Evolutionary conservation across 2,113 vertebrate genomes (phyloP).

Genomic region (Haemorhous mexicanus): DNA sequence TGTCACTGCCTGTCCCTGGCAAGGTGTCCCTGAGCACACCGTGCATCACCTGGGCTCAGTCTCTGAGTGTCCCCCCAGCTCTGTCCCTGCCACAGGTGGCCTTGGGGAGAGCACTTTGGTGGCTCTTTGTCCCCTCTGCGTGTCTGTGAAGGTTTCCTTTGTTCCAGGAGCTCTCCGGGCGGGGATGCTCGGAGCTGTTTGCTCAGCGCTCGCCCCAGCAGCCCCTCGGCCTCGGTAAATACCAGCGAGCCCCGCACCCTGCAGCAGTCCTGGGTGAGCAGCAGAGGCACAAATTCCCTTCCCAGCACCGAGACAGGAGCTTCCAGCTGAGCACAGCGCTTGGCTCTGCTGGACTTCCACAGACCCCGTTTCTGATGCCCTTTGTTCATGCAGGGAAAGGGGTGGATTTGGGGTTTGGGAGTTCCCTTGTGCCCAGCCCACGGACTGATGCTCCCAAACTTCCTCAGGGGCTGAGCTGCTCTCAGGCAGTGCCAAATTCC

Average conservation of each 20-base stretch:
- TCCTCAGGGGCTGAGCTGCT: background rate
- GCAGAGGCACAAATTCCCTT: background rate
- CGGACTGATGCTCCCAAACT: background rate
- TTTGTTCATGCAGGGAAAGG: accelerated
- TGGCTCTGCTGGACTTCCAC: background rate
- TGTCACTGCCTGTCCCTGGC: background rate
- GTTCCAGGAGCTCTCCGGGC: background rate
- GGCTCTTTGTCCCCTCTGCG: conserved; percentile 9
- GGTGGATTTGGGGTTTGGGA: background rate
- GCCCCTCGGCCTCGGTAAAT: conserved; percentile 47
- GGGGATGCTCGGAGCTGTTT: conserved; percentile 18
- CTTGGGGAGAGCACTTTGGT: background rate
- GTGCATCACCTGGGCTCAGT: accelerated
- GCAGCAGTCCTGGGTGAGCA: background rate
- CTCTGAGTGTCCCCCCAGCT: background rate
- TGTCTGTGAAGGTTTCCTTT: background rate
- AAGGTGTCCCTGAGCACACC: background rate
- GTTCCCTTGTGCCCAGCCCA: background rate
- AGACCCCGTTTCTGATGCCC: background rate
- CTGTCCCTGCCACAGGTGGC: background rate
- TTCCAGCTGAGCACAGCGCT: background rate
- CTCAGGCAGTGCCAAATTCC: background rate
- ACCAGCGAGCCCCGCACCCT: background rate
- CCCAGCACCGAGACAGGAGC: background rate
- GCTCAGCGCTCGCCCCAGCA: conserved; percentile 40